Conservation (phyloP, 1,140 invertebrate species). For the Leptoteleia sp. region DNA sequence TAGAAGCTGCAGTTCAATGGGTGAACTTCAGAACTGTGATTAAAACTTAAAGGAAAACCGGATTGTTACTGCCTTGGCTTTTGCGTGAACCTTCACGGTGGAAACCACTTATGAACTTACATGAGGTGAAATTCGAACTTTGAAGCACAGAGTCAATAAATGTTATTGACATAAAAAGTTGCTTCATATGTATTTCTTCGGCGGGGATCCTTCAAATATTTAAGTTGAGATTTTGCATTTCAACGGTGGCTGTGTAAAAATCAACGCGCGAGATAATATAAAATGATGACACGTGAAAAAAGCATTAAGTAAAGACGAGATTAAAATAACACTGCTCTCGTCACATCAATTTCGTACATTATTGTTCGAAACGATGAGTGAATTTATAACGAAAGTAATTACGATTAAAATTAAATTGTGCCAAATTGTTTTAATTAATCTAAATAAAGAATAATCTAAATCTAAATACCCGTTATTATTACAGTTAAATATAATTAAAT, state of each 20-base stretch:
- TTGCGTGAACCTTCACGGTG: conserved; percentile 53
- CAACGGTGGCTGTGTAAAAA: background rate
- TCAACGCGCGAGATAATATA: background rate
- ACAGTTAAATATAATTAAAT: too few species aligned
- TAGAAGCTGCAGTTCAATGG: conserved; percentile 44
- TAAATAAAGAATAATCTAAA: too few species aligned
- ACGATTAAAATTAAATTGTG: too few species aligned
- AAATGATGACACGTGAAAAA: background rate
- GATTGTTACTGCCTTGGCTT: conserved; percentile 60
- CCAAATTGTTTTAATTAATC: too few species aligned
- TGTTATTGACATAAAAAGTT: conserved; percentile 49
- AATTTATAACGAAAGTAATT: too few species aligned
- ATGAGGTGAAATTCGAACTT: conserved; percentile 57
- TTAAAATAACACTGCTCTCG: too few species aligned
- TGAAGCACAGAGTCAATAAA: conserved; percentile 49
- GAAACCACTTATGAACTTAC: conserved; percentile 64
- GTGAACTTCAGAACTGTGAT: conserved; percentile 68
- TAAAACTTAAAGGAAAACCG: conserved; percentile 70
- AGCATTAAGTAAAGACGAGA: too few species aligned
- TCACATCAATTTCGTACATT: too few species aligned
- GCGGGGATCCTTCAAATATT: conserved; percentile 28
- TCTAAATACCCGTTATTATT: too few species aligned
- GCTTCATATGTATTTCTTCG: conserved; percentile 24
- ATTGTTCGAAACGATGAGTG: too few species aligned
- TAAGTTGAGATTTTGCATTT: conserved; percentile 29